Percentiles rank a stretch among this genome's conserved stretches.
phyloP scores from a whole-genome alignment of 2,797 vertebrate genomes.

The Channa striata region DNA sequence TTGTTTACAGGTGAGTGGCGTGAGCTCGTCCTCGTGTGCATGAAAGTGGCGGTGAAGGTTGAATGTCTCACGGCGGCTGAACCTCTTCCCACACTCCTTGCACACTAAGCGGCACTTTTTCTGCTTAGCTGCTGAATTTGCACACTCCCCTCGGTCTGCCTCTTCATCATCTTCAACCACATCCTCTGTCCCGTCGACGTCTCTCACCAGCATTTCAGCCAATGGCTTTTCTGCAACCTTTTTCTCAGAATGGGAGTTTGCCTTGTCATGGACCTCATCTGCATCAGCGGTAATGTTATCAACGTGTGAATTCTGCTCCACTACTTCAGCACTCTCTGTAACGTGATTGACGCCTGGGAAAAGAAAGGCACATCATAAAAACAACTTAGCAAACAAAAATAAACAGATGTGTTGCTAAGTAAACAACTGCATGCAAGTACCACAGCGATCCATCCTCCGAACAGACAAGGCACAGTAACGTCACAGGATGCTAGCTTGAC shows the following conservation, averaged over 20 bases:
- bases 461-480: not conserved
- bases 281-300: constrained; percentile 24
- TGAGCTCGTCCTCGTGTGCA: constrained; percentile 82
- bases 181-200: constrained; percentile 16
- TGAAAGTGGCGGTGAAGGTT: constrained; percentile 88
- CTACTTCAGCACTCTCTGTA: constrained; percentile 25
- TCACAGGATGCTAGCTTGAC: not conserved
- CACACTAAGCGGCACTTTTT: constrained; percentile 78
- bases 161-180: constrained; percentile 14
- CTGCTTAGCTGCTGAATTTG: constrained; percentile 45
- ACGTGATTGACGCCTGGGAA: constrained; percentile 52
- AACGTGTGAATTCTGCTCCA: constrained; percentile 18
- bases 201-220: constrained; percentile 4
- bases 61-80: constrained; percentile 84
- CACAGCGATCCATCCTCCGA: not conserved
- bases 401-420: not conserved
- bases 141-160: constrained; percentile 21
- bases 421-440: not conserved
- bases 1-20: constrained; percentile 85
- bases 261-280: constrained; percentile 11
- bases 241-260: not conserved
- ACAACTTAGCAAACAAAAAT: constrained; percentile 20
- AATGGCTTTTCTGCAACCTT: constrained; percentile 17
- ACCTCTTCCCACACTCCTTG: constrained; percentile 84
- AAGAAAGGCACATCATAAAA: constrained; percentile 17